Conservation (phyloP, 1,140 invertebrate species). For the Diorhabda carinulata region DNA sequence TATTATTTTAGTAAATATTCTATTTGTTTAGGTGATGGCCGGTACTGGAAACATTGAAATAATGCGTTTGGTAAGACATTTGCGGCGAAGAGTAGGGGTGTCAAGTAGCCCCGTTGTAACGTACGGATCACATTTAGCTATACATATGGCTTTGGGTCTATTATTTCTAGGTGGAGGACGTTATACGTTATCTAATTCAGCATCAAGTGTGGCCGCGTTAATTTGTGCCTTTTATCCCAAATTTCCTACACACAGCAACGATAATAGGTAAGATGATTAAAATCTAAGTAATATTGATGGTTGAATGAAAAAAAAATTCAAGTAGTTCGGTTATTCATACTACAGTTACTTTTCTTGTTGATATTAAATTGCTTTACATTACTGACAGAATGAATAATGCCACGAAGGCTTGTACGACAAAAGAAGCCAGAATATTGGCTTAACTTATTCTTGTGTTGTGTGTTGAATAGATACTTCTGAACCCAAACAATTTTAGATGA, state of each 20-base stretch:
- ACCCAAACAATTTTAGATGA: too few relatives aligned
- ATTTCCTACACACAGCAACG: constrained; percentile 93
- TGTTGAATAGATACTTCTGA: too few relatives aligned
- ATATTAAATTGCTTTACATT: too few relatives aligned
- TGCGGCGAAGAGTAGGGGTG: constrained; percentile 69
- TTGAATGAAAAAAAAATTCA: too few relatives aligned
- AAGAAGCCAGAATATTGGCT: too few relatives aligned
- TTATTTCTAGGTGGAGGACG: constrained; percentile 91
- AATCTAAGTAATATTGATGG: too few relatives aligned
- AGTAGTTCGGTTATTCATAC: too few relatives aligned
- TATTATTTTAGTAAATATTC: too few relatives aligned
- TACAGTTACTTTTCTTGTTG: too few relatives aligned
- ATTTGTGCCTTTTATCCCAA: constrained; percentile 94
- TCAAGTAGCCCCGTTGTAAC: constrained; percentile 64
- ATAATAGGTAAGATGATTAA: constrained; percentile 68
- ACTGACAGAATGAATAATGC: too few relatives aligned
- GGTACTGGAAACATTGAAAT: constrained; percentile 89
- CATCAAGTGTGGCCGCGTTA: constrained; percentile 80
- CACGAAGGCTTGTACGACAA: too few relatives aligned
- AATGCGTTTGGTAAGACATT: constrained; percentile 77
- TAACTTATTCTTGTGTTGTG: too few relatives aligned
- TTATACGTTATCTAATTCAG: constrained; percentile 79
- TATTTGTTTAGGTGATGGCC: constrained; percentile 69
- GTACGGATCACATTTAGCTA: constrained; percentile 91
- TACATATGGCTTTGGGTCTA: constrained; percentile 88